phyloP scores from a whole-genome alignment of 2,113 vertebrate genomes.

The Plecotus auritus region DNA sequence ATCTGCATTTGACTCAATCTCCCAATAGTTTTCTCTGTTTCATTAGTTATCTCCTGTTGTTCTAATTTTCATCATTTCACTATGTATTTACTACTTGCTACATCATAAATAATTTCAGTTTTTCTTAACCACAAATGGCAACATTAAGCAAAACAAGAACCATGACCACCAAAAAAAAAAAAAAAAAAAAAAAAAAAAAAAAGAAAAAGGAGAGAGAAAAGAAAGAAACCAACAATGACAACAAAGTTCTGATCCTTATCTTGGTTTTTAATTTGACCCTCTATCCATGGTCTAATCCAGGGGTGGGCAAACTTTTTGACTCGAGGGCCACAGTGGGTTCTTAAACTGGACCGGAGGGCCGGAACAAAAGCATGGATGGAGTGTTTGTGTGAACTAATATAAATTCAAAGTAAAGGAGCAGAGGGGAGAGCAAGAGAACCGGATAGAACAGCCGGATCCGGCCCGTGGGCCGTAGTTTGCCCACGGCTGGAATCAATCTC shows the following conservation, averaged over 20 bases:
- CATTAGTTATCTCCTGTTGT: not conserved
- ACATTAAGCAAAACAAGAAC: not conserved
- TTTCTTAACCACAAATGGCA: not conserved
- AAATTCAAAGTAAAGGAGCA: no score
- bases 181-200: no score
- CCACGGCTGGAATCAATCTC: no score
- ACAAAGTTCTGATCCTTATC: not conserved
- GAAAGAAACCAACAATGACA: not conserved
- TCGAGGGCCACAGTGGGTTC: no score
- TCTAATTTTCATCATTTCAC: not conserved
- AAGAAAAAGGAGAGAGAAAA: no score
- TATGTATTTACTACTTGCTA: not conserved
- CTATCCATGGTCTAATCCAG: not conserved
- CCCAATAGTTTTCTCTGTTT: not conserved
- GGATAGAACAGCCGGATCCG: no score
- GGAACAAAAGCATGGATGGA: no score
- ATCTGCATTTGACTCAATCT: not conserved
- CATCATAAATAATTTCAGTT: not conserved
- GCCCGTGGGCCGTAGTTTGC: no score
- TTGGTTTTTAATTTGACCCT: not conserved
- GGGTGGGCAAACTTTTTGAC: no score
- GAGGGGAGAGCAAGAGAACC: no score
- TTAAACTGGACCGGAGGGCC: no score
- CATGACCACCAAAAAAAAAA: not conserved
- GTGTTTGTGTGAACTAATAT: no score